Evolutionary conservation across 2,797 vertebrate species (phyloP).

Genomic region (Eulemur albifrons): DNA sequence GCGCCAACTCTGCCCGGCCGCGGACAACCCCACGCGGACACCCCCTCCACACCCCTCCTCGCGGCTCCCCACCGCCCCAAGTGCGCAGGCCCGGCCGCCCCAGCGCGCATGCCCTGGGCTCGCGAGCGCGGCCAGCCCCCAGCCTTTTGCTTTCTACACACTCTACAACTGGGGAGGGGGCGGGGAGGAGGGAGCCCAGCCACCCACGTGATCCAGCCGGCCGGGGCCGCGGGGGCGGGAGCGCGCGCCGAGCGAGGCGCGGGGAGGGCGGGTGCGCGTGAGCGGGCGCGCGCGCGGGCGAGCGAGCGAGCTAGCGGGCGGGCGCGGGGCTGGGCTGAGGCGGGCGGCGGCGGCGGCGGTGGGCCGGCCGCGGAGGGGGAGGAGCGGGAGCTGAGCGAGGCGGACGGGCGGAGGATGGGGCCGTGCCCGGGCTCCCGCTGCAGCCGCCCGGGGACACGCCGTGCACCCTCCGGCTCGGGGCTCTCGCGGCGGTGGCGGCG

Average conservation of each 20-base stretch:
- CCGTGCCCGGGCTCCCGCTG: constrained; percentile 74
- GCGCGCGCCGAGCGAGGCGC: constrained; percentile 56
- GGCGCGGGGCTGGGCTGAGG: constrained; percentile 57
- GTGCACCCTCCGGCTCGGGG: constrained; percentile 69
- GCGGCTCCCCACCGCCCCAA: constrained; percentile 62
- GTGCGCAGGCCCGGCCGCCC: constrained; percentile 78
- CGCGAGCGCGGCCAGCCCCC: constrained; percentile 74
- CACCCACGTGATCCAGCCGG: constrained; percentile 70
- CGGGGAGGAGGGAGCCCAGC: constrained; percentile 46
- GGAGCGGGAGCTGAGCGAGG: constrained; percentile 56
- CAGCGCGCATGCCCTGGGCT: constrained; percentile 79
- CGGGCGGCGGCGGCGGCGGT: constrained; percentile 55
- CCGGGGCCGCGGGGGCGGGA: constrained; percentile 54
- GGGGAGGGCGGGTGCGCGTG: constrained; percentile 19
- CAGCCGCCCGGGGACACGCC: constrained; percentile 73
- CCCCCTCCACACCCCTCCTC: background rate
- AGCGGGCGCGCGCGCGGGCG: background rate
- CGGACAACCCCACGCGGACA: background rate
- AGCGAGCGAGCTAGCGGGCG: background rate
- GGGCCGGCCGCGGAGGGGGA: constrained; percentile 72
- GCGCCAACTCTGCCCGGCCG: background rate
- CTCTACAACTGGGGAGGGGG: constrained; percentile 76
- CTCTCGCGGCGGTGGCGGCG: constrained; percentile 18
- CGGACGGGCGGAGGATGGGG: constrained; percentile 75
- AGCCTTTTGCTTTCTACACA: constrained; percentile 74